Evolutionary conservation across 2,888 invertebrate species (phyloP), one percentile per base, ranked within the genome.

Genomic region (Mongoloraphidia duomilia): DNA sequence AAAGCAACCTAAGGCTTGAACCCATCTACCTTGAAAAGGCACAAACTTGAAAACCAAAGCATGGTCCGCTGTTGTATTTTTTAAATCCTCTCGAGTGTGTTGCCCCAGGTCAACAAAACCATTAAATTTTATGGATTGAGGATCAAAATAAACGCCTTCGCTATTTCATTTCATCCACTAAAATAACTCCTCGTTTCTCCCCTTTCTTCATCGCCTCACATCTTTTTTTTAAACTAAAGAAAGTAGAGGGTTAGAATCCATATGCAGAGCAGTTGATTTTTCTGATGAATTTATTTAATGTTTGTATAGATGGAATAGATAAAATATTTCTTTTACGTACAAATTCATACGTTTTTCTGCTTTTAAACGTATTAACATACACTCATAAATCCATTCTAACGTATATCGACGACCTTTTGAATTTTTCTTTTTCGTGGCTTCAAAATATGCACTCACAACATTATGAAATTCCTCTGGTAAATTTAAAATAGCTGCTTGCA

Each of bases 1-100:
- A 43, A 60, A 60, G n/a, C 53, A 51, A 2, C 47, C 60, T 14
- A 61, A 41, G 6, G 51, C 49, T 50, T 61, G 60, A 0, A 60
- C 51, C 55, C 57, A 61, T 33, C 38, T 44, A 8, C 54, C 56
- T 34, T 47, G 52, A 26, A 58, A 56, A 10, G 58, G 57, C 46
- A 57, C 55, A 47, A 55, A 58, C 55, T 57, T 57, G 3, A 60
- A 52, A 1, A 59, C 59, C 8, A 60, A 33, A 2, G 58, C 60
- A 46, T 60, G 58, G 40, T 61, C 59, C 26, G 53, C 60, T 12
- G 42, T 33, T 34, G 41, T 39, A 12, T 53, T 48, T 44, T 47
- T 43, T 12, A 52, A 51, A 26, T 52, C 8, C 9, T 46, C 34
- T 34, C 57, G 55, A 10, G 59, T 59, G 43, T 56, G 52, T 6